A percentile compares a stretch with the other conserved stretches of the same genome.
Evolutionary conservation across 2,797 vertebrate species (phyloP).

Genomic region (Darevskia nairensis): DNA sequence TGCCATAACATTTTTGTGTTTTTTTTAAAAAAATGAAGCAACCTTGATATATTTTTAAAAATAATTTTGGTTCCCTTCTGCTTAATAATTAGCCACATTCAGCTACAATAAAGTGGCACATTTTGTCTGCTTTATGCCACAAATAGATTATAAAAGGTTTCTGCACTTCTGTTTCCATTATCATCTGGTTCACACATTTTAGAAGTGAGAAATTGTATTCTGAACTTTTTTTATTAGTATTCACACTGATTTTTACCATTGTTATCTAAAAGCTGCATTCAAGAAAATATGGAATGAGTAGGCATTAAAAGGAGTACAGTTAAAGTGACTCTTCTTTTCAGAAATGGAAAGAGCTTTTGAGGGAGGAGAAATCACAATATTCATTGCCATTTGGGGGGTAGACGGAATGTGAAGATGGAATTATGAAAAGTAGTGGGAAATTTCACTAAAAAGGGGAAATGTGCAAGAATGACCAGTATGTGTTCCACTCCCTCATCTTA

Average conservation of each 20-base stretch:
- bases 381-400: background rate
- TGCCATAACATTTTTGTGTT: background rate
- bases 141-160: conserved; percentile 29
- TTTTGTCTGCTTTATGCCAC: conserved; percentile 23
- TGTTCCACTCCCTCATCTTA: background rate
- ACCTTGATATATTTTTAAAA: background rate
- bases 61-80: conserved; percentile 17
- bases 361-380: background rate
- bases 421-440: background rate
- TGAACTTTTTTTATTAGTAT: conserved; percentile 31
- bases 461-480: background rate
- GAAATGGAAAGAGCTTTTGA: conserved; percentile 13
- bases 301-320: background rate
- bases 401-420: conserved; percentile 4
- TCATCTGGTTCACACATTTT: conserved; percentile 39
- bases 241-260: conserved; percentile 44
- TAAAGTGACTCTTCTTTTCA: conserved; percentile 32
- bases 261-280: conserved; percentile 31
- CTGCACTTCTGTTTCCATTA: conserved; percentile 23
- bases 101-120: conserved; percentile 32
- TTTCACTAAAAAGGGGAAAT: conserved; percentile 28
- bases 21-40: background rate
- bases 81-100: conserved; percentile 15
- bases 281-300: conserved; percentile 22
- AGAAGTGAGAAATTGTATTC: conserved; percentile 33